Evolutionary conservation across 2,888 invertebrate genomes (phyloP), one percentile per base, ranked within the genome.

Genomic region (Raillietiella orientalis): DNA sequence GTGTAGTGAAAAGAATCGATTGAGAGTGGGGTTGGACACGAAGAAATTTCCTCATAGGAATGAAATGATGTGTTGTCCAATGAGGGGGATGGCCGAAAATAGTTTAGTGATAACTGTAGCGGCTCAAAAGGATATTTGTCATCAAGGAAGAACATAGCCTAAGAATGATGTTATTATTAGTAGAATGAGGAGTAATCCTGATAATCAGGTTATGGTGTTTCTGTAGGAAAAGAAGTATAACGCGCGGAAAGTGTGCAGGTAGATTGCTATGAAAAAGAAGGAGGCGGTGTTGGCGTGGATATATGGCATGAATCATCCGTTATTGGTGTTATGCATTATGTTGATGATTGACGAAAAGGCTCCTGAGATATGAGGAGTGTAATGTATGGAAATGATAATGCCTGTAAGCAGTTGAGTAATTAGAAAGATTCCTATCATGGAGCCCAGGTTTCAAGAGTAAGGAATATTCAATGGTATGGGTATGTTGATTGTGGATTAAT

Each of bases 51-150:
- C 67, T 55, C 66, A 70, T 38, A 70, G 46, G 58, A 65, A 67
- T 46, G 56, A 51, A 2, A 66, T 62, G 46, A 67, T 37, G 33
- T 40, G 43, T 29, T 40, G 45, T 9, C 65, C 66, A 47, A 66
- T 37, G 34, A 59, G 64, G 0, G 67, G 66, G 6, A 69, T 56
- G 3, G 64, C 63, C 0, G 67, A 66, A 32, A 69, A 31, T 36
- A 70, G 37, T 40, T 66, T 67, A 16, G 64, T 66, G 58, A 67
- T 67, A n/a, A 69, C 65, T 20, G 66, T 66, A 0, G 66, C 66
- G 2, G 65, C 66, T 56, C 67, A 69, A 43, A 64, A 69, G 2
- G 66, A 67, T 57, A 70, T 70, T 62, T 70, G 66, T 5, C 66
- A 66, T 47, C 67, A 67, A 2, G 66, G 66, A 38, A 67, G 33